Conservation (phyloP, 2,888 invertebrate species). For the Tetrapedia diversipes region DNA sequence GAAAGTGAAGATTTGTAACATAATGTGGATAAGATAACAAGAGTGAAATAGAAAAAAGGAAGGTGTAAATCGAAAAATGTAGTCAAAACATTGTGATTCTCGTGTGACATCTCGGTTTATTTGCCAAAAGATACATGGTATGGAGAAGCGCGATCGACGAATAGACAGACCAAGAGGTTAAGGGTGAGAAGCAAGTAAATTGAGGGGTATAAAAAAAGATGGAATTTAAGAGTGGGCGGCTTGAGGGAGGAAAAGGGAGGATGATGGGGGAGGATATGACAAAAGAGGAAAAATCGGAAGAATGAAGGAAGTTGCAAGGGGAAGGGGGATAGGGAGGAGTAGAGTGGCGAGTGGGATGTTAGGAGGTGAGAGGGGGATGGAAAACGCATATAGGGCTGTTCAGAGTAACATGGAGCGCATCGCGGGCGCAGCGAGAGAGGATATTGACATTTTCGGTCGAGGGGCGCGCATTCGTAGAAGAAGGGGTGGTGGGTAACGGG, state of each 20-base stretch:
- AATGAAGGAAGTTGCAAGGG: conserved; percentile 62
- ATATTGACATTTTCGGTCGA: conserved; percentile 82
- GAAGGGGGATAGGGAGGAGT: conserved; percentile 33
- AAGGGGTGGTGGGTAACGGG: conserved; percentile 69
- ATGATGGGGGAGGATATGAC: not conserved
- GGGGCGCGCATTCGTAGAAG: conserved; percentile 78
- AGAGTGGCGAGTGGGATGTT: conserved; percentile 15
- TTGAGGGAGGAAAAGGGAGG: not conserved
- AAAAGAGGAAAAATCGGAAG: conserved; percentile 23
- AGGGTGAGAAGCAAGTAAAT: conserved; percentile 50
- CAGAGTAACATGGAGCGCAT: conserved; percentile 70
- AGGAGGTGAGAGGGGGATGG: conserved; percentile 47
- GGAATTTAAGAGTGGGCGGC: not conserved
- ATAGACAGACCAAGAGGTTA: not conserved
- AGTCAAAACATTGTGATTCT: not conserved
- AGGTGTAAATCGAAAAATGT: not conserved
- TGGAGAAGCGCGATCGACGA: conserved; percentile 9
- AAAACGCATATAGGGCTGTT: conserved; percentile 55
- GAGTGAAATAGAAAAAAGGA: not conserved
- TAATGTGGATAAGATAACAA: not conserved
- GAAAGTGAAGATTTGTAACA: not conserved
- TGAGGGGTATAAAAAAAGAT: conserved; percentile 2
- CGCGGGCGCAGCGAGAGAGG: conserved; percentile 76
- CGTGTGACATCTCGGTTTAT: conserved; percentile 2
- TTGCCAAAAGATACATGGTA: conserved; percentile 7